Percentiles rank a stretch among this genome's conserved stretches.
phyloP scores from a whole-genome alignment of 2,113 vertebrate genomes.

The Hemibates koningsi region DNA sequence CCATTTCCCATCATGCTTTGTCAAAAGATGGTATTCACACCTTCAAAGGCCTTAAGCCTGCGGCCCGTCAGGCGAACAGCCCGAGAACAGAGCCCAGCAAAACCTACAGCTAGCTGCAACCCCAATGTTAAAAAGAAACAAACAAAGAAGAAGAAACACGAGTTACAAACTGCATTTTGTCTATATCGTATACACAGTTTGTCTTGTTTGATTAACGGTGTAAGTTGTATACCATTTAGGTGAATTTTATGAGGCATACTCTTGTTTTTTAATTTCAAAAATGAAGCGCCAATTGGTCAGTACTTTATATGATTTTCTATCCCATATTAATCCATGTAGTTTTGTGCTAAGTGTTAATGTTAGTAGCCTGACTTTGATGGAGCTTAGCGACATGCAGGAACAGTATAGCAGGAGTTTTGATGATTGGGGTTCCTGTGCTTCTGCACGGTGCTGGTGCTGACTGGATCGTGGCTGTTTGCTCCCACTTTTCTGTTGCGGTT shows the following conservation, averaged over 20 bases:
- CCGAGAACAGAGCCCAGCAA: conserved; percentile 94
- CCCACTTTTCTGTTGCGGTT: conserved; percentile 99
- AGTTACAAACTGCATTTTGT: background rate
- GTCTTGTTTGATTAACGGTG: background rate
- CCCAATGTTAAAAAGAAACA: conserved; percentile 4
- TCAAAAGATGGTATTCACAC: conserved; percentile 99
- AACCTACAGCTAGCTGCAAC: conserved; percentile 86
- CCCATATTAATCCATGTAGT: background rate
- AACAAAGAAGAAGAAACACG: background rate
- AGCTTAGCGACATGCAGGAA: background rate
- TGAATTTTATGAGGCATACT: background rate
- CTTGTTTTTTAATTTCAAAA: background rate
- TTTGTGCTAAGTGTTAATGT: background rate
- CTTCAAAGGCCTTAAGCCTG: conserved; percentile 99
- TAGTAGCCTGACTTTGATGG: background rate
- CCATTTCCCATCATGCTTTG: conserved; percentile 87
- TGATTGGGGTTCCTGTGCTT: conserved; percentile 81
- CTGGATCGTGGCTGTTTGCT: conserved; percentile 99
- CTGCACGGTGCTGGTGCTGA: conserved; percentile 92
- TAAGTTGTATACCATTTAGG: background rate
- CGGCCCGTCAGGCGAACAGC: conserved; percentile 99
- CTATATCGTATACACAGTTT: background rate
- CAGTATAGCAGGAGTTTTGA: background rate
- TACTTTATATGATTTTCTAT: background rate
- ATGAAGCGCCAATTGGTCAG: background rate